These are phyloP conservation scores for Amazona guildingii DNA, from an alignment of 2,113 vertebrate species.

Conservation along the genomic window DNA sequence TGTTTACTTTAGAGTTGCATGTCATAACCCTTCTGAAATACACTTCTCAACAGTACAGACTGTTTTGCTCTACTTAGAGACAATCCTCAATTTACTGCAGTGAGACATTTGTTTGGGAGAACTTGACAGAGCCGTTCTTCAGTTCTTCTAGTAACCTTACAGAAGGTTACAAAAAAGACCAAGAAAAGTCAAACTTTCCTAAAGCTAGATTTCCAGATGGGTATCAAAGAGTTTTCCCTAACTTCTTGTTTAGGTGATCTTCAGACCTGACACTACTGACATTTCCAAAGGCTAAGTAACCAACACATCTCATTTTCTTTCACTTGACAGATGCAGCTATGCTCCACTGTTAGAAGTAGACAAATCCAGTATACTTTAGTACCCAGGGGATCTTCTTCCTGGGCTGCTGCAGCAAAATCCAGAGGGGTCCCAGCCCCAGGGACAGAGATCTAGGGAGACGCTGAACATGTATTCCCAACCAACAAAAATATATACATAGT, in stretches of 20 bases:
- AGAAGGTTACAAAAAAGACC: background rate
- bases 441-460: background rate
- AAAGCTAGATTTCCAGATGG: background rate
- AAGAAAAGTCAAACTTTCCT: background rate
- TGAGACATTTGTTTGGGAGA: background rate
- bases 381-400: background rate
- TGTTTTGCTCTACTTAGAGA: background rate
- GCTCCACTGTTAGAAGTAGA: background rate
- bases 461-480: background rate
- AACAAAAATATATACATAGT: background rate
- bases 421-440: rapidly evolving
- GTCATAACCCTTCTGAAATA: background rate
- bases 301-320: background rate
- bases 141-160: background rate
- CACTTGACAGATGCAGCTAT: background rate
- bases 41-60: background rate
- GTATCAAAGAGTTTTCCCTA: background rate
- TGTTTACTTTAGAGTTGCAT: background rate
- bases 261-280: background rate
- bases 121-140: background rate
- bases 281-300: background rate
- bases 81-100: background rate
- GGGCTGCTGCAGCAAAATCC: background rate
- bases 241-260: background rate
- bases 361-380: background rate